Evolutionary conservation across 2,888 invertebrate species (phyloP), one percentile per base, ranked within the genome.

Genomic region (Eubasilissa splendida): DNA sequence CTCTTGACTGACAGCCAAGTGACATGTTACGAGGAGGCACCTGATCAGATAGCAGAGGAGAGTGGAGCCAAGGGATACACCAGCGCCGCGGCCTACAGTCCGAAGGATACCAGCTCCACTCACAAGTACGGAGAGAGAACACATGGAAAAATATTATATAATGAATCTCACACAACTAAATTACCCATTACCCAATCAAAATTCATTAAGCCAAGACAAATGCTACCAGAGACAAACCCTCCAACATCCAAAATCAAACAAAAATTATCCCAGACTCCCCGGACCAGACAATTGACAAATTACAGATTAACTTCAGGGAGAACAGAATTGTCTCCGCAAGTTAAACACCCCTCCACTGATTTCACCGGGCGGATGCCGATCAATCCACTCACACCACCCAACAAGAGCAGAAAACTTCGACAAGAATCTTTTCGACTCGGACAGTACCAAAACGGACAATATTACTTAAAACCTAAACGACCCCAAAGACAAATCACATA

Each of bases 301-400:
- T 86, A 31, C 86, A 14, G 8, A 59, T n/a, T 22, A 33, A 22
- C 71, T n/a, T 31, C 52, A n/a, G 56, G 54, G 5, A 77, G 12
- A 9, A 59, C 60, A 22, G 56, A 71, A 60, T 22, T 59, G 10
- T 33, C 66, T 22, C 63, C 56, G 8, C 14, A 70, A 66, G 58
- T 70, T 87, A 84, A 85, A 87, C 59, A 87, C 65, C 89, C 56
- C 22, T 5, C 33, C 22, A 52, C 66, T 31, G 76, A 80, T 54
- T 50, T 75, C 58, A 60, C 71, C 83, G 90, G 90, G 81, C 91
- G 91, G 91, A 86, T 90, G 65, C 91, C 91, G 42, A 89, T 90
- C 70, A 83, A 88, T 82, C 90, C 90, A 33, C 42, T 58, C 53
- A 50, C 70, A n/a, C 77, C 71, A n/a, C 58, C 74, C 2, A 78